Percentiles rank a stretch among this genome's conserved stretches.
Conservation (phyloP, 2,113 vertebrate genomes). For the Leptodactylus fuscus region DNA sequence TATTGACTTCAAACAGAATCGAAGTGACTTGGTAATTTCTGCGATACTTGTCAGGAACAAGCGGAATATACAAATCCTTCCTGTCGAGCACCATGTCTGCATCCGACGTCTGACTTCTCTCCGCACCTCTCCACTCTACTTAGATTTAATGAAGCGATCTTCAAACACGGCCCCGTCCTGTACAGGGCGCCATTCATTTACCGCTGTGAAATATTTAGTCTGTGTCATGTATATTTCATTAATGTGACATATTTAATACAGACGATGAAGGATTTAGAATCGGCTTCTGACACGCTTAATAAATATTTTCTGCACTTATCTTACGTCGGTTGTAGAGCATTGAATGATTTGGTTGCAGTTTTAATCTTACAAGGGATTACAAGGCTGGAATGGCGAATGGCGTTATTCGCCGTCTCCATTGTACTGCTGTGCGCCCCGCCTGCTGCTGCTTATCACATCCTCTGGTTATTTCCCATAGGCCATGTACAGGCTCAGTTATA, state of each 20-base stretch:
- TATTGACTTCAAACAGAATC: slow-evolving; percentile 46
- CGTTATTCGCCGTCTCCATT: too few species aligned
- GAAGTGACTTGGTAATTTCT: slow-evolving; percentile 27
- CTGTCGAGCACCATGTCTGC: slow-evolving; percentile 33
- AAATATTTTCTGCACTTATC: slow-evolving; percentile 22
- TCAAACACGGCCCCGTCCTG: slow-evolving; percentile 29
- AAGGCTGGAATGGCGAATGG: too few species aligned
- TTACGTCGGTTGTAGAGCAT: background rate
- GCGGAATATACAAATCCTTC: slow-evolving; percentile 47
- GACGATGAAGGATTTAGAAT: slow-evolving; percentile 3
- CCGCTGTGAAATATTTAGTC: slow-evolving; percentile 49
- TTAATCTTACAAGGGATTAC: slow-evolving; percentile 19
- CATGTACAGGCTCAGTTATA: too few species aligned
- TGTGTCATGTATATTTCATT: slow-evolving; percentile 55
- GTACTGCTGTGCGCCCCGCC: too few species aligned
- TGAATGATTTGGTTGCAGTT: background rate
- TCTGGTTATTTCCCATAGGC: too few species aligned
- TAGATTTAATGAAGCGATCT: slow-evolving; percentile 58
- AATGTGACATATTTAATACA: slow-evolving; percentile 56
- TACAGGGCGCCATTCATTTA: slow-evolving; percentile 10
- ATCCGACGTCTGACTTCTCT: slow-evolving; percentile 18
- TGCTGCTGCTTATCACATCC: too few species aligned
- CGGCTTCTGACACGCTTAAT: background rate
- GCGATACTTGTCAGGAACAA: slow-evolving; percentile 47
- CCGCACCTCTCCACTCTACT: slow-evolving; percentile 45